A percentile compares a stretch with the other conserved stretches of the same genome.
phyloP scores from a whole-genome alignment of 1,140 invertebrate species.

The Ylistrum balloti region DNA sequence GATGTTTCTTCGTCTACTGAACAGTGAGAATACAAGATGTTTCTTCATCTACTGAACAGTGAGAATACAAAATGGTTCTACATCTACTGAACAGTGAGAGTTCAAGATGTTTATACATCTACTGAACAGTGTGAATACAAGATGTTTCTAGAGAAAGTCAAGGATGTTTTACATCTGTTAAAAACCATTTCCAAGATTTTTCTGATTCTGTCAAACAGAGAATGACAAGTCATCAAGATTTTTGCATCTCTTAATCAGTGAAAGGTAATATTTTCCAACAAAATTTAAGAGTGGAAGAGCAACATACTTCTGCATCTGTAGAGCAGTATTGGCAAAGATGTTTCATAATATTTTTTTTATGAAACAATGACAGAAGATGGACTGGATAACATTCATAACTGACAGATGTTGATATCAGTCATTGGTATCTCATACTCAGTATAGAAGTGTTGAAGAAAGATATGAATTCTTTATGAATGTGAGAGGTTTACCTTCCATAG shows the following conservation, averaged over 20 bases:
- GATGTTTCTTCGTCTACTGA: neutral
- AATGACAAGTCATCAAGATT: neutral
- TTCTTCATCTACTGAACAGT: neutral
- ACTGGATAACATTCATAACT: too few relatives aligned
- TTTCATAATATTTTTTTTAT: neutral
- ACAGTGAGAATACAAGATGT: neutral
- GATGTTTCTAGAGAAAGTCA: too few relatives aligned
- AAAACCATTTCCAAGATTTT: neutral
- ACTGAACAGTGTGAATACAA: neutral
- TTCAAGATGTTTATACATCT: neutral
- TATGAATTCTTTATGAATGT: too few relatives aligned
- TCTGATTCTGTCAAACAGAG: neutral
- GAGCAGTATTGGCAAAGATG: neutral
- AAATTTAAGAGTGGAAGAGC: neutral
- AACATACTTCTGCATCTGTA: neutral
- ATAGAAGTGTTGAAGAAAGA: too few relatives aligned
- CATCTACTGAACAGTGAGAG: neutral
- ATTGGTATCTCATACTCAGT: too few relatives aligned
- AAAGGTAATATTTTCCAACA: neutral
- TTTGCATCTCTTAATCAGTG: neutral
- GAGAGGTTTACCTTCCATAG: too few relatives aligned
- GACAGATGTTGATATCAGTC: too few relatives aligned
- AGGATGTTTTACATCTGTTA: too few relatives aligned
- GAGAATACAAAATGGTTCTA: neutral
- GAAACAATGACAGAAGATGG: too few relatives aligned